Evolutionary conservation across 2,797 vertebrate species (phyloP).

Genomic region (Strix occidentalis): DNA sequence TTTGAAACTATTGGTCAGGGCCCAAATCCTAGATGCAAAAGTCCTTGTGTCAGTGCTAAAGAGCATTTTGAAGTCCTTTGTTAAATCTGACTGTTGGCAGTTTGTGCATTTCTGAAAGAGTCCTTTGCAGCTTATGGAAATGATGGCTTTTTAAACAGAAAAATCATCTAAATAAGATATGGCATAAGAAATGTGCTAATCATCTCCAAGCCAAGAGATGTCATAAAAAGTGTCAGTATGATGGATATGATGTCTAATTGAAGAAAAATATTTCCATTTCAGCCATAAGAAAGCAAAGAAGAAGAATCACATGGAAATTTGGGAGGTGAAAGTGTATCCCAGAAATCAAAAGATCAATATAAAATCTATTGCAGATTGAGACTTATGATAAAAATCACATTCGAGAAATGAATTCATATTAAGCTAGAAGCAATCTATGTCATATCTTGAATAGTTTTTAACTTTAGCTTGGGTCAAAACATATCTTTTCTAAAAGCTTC

Average conservation of each 20-base stretch:
- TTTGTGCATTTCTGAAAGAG: not conserved
- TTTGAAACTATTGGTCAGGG: not conserved
- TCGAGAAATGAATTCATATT: not conserved
- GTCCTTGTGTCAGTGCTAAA: not conserved
- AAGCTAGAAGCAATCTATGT: not conserved
- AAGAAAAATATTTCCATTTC: conserved; percentile 23
- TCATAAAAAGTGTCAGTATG: not conserved
- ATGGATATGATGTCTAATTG: not conserved
- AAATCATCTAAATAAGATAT: not conserved
- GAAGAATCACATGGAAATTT: not conserved
- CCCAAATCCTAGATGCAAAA: not conserved
- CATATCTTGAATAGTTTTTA: not conserved
- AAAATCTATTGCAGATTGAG: not conserved
- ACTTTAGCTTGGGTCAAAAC: not conserved
- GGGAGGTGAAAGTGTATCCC: not conserved
- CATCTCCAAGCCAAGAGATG: not conserved
- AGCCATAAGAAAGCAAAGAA: not conserved
- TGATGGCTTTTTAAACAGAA: not conserved
- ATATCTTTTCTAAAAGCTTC: not conserved
- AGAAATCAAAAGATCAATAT: not conserved
- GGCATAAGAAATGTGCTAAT: not conserved
- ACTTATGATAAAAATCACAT: not conserved
- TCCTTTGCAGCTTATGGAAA: not conserved
- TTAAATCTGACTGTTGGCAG: not conserved
- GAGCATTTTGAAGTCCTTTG: not conserved